phyloP scores from a whole-genome alignment of 2,888 invertebrate genomes.

The Oscheius myriophilus region DNA sequence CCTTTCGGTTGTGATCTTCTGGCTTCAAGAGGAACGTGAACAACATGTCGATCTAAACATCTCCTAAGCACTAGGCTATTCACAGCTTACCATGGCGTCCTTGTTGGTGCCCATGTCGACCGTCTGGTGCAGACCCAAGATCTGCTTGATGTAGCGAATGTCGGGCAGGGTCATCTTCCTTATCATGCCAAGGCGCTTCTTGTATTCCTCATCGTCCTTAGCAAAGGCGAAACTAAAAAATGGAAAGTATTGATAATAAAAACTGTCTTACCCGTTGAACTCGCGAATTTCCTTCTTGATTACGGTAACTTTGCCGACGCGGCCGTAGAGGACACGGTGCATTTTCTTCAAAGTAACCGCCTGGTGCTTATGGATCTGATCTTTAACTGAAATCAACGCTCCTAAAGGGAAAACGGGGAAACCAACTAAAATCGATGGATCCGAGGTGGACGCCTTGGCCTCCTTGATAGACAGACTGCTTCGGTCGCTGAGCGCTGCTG shows the following conservation, averaged over 20 bases:
- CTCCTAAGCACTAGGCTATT: not conserved
- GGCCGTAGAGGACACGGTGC: not conserved
- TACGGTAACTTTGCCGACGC: not conserved
- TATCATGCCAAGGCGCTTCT: not conserved
- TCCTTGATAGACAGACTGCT: not conserved
- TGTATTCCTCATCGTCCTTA: not conserved
- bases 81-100: not conserved
- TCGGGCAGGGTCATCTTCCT: not conserved
- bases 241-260: not conserved
- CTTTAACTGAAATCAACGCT: not conserved
- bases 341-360: not conserved
- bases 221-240: not conserved
- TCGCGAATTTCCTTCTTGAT: slow-evolving; percentile 3
- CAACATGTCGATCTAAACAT: not conserved
- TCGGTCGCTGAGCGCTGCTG: not conserved
- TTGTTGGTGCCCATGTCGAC: not conserved
- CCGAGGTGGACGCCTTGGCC: not conserved
- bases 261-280: slow-evolving; percentile 5
- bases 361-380: not conserved
- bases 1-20: not conserved
- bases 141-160: not conserved
- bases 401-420: not conserved
- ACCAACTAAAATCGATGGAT: not conserved
- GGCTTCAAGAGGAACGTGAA: not conserved
- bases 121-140: not conserved